These are phyloP conservation scores for Drosophila mayaguana DNA, from an alignment of 2,888 invertebrate species.

Conservation along the genomic window DNA sequence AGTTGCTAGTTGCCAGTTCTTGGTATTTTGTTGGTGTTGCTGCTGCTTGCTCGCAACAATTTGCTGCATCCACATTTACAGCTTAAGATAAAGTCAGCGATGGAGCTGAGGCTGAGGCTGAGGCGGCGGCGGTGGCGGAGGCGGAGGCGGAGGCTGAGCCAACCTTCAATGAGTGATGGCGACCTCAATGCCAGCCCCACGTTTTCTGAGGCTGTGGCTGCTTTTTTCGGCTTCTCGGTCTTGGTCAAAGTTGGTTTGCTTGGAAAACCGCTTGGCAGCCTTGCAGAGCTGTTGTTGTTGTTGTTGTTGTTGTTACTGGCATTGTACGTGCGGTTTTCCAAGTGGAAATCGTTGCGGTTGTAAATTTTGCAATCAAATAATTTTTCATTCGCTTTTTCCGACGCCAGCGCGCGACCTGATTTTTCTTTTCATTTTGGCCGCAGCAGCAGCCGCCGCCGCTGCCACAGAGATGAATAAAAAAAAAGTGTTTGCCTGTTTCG, in stretches of 20 bases:
- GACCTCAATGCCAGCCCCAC: slow-evolving; percentile 76
- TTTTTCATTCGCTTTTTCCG: slow-evolving; percentile 74
- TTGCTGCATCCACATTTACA: slow-evolving; percentile 71
- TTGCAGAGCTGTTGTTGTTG: slow-evolving; percentile 32
- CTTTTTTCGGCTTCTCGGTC: slow-evolving; percentile 73
- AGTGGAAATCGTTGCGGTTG: slow-evolving; percentile 77
- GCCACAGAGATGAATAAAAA: slow-evolving; percentile 38
- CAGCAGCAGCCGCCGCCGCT: slow-evolving; percentile 5
- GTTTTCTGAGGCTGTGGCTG: slow-evolving; percentile 62
- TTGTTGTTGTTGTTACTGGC: slow-evolving; percentile 37
- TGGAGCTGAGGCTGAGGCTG: slow-evolving; percentile 19
- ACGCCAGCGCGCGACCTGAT: slow-evolving; percentile 78
- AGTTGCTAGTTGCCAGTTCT: slow-evolving; percentile 52
- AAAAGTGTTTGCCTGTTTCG: slow-evolving; percentile 48
- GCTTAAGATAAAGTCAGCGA: slow-evolving; percentile 39
- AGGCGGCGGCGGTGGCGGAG: slow-evolving; percentile 5
- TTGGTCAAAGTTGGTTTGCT: slow-evolving; percentile 68
- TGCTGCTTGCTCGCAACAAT: slow-evolving; percentile 58
- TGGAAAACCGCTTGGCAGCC: slow-evolving; percentile 52
- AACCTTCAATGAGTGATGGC: slow-evolving; percentile 69
- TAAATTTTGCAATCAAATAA: slow-evolving; percentile 80
- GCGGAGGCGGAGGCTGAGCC: slow-evolving; percentile 24
- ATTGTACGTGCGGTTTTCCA: slow-evolving; percentile 64
- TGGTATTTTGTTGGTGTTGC: slow-evolving; percentile 42
- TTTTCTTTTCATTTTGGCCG: slow-evolving; percentile 74